Conservation (phyloP, 1,140 invertebrate species). For the Lineus longissimus region DNA sequence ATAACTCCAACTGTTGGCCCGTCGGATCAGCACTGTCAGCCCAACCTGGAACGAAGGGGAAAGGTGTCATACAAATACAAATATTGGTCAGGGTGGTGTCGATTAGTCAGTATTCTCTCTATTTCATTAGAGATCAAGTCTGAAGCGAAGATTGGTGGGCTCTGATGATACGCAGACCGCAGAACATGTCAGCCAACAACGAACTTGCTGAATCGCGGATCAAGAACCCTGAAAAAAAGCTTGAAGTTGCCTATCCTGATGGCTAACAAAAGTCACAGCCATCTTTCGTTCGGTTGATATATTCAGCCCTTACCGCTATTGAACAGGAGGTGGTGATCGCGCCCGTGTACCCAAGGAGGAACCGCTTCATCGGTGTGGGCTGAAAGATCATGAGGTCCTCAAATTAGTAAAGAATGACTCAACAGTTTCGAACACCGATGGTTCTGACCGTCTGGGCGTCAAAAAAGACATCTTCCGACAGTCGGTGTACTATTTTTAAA, state of each 20-base stretch:
- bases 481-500: too few species aligned
- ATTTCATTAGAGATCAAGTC: too few species aligned
- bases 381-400: constrained; percentile 37
- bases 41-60: constrained; percentile 43
- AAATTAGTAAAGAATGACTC: constrained; percentile 7
- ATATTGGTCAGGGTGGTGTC: not conserved
- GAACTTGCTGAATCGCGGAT: too few species aligned
- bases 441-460: not conserved
- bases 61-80: constrained; percentile 17
- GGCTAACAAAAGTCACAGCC: too few species aligned
- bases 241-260: too few species aligned
- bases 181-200: too few species aligned
- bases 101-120: constrained; percentile 3
- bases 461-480: not conserved
- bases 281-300: too few species aligned
- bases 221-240: too few species aligned
- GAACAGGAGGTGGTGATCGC: constrained; percentile 52
- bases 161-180: too few species aligned
- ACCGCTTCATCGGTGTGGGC: constrained; percentile 52
- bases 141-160: too few species aligned
- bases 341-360: constrained; percentile 54
- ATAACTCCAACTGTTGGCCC: constrained; percentile 46
- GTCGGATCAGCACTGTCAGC: constrained; percentile 51
- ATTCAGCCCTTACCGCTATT: constrained; percentile 46
- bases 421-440: constrained; percentile 1